Evolutionary conservation across 2,888 invertebrate genomes (phyloP).

Genomic region (Hyalella azteca): DNA sequence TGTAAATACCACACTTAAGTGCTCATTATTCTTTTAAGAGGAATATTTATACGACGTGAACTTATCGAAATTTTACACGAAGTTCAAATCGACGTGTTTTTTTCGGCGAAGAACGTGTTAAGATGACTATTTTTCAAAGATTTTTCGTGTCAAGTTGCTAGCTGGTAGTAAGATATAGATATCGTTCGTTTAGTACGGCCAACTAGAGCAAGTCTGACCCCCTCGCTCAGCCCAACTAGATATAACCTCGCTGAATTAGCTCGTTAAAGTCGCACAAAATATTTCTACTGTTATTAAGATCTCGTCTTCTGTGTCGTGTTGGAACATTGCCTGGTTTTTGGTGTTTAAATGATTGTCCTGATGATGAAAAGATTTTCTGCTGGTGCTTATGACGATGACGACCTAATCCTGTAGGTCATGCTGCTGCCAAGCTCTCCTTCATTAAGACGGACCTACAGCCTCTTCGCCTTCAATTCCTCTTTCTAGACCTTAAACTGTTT

Average conservation of each 20-base stretch:
- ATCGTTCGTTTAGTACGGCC: slow-evolving; percentile 11
- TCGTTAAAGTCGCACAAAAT: slow-evolving; percentile 26
- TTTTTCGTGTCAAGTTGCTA: slow-evolving; percentile 8
- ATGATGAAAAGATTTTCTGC: too few species aligned
- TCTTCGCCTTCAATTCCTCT: neutral
- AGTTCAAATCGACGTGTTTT: slow-evolving; percentile 36
- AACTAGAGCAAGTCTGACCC: neutral
- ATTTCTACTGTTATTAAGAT: neutral
- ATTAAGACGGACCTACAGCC: neutral
- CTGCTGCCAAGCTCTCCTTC: too few species aligned
- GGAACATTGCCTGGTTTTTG: too few species aligned
- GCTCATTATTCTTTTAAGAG: slow-evolving; percentile 36
- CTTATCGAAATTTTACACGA: slow-evolving; percentile 33
- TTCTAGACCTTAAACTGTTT: neutral
- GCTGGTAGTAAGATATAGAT: slow-evolving; percentile 6
- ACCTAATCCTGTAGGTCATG: too few species aligned
- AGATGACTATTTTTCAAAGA: slow-evolving; percentile 34
- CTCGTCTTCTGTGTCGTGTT: neutral
- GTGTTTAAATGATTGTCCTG: too few species aligned
- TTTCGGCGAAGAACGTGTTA: slow-evolving; percentile 21
- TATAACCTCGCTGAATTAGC: slow-evolving; percentile 7
- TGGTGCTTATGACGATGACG: too few species aligned
- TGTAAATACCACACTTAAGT: slow-evolving; percentile 32
- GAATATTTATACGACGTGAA: slow-evolving; percentile 27
- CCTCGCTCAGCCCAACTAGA: slow-evolving; percentile 20